Evolutionary conservation across 2,797 vertebrate genomes (phyloP), one percentile per base, ranked within the genome.

Genomic region (Chelonia mydas): DNA sequence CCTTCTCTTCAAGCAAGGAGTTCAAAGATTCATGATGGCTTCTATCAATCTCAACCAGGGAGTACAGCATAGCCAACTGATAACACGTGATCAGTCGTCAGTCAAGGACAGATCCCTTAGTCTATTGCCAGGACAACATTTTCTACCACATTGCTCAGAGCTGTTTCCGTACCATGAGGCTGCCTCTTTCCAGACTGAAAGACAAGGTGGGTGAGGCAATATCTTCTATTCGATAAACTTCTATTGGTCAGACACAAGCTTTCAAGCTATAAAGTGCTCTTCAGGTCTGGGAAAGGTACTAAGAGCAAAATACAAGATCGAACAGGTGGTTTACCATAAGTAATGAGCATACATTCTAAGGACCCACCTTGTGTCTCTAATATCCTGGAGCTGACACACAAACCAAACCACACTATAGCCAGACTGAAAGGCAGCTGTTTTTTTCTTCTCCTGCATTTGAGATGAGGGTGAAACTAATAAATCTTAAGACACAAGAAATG

Each of bases 121-220:
- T 28, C 27, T 45, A 50, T 68, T 68, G 28, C 15, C 50, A 6
- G 3, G 81, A 13, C 33, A 57, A 1, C 0, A 19, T 21, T 17
- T 10, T 23, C 55, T 92, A 47, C 28, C 61, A 8, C 6, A 5
- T 13, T 1, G 2, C 8, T 1, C 21, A 37, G 7, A 2, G 27
- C 33, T 78, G 9, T 37, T 23, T 3, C 45, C 33, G 3, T 3
- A 7, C 17, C 10, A 54, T 49, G 8, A 83, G 1, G 65, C 65
- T 72, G 37, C 65, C n/a, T 72, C 5, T 41, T 10, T 72, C 17
- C 65, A 72, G 19, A 21, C 5, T 68, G 33, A 72, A 72, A 41
- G 31, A 72, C n/a, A 72, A 41, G n/a, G 65, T 21, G 61, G 33
- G 16, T n/a, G 17, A 68, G 33, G 33, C 37, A 68, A 7, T 33